Percentiles rank a stretch among this genome's conserved stretches.
Conservation (phyloP, 2,797 vertebrate species). For the Eremophila alpestris region DNA sequence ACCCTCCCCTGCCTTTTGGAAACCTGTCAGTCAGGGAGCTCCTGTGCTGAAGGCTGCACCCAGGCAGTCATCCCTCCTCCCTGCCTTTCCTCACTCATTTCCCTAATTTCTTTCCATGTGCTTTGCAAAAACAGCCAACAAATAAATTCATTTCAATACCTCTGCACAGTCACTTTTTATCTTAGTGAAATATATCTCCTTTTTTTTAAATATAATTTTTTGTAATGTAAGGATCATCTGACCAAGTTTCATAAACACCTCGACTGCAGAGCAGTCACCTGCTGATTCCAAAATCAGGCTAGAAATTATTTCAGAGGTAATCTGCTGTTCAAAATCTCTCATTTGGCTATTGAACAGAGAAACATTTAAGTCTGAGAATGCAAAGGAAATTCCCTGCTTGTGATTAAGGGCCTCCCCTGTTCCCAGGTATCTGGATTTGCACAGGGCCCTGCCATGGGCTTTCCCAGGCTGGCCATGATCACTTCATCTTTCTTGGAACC, state of each 20-base stretch:
- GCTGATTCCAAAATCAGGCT: not conserved
- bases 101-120: not conserved
- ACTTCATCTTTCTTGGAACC: not conserved
- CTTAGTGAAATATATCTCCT: not conserved
- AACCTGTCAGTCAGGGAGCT: fast-evolving
- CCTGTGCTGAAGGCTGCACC: not conserved
- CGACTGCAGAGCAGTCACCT: not conserved
- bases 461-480: not conserved
- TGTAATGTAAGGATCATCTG: not conserved
- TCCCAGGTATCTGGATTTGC: not conserved
- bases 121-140: not conserved
- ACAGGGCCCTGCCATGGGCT: fast-evolving
- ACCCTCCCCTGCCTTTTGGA: not conserved
- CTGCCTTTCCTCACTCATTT: not conserved
- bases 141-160: not conserved
- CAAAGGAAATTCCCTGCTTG: not conserved
- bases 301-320: not conserved
- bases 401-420: not conserved
- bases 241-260: fast-evolving
- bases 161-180: not conserved
- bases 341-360: not conserved
- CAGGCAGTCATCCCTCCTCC: not conserved
- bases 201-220: not conserved
- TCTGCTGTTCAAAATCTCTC: not conserved
- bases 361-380: not conserved